A percentile compares a stretch with the other conserved stretches of the same genome.
Conservation (phyloP, 2,797 vertebrate species). For the Pelochelys cantorii region DNA sequence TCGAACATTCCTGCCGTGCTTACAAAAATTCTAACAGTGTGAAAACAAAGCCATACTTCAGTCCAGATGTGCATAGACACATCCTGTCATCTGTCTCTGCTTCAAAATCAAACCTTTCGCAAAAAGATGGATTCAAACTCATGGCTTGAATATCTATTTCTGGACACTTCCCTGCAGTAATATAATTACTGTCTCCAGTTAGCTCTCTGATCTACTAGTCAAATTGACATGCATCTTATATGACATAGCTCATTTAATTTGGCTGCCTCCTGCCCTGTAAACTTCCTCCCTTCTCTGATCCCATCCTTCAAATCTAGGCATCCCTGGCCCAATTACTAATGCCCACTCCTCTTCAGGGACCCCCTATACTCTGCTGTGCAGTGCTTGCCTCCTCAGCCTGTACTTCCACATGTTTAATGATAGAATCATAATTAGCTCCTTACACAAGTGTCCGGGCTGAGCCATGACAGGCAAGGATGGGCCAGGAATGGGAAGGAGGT, state of each 20-base stretch:
- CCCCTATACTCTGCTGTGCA: conserved; percentile 11
- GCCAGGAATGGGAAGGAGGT: background rate
- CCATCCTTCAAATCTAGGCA: conserved; percentile 24
- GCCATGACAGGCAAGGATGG: background rate
- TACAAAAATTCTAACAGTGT: conserved; percentile 22
- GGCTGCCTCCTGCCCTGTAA: conserved; percentile 7
- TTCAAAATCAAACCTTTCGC: background rate
- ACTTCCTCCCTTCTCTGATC: background rate
- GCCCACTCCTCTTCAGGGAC: background rate
- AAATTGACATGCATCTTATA: conserved; percentile 21
- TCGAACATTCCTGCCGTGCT: background rate
- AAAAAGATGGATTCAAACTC: background rate
- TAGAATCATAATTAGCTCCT: conserved; percentile 39
- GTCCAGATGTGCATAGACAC: conserved; percentile 15
- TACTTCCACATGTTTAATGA: conserved; percentile 41
- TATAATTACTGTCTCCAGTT: background rate
- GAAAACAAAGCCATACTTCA: conserved; percentile 27
- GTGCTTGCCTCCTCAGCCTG: conserved; percentile 4
- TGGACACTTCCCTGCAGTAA: background rate
- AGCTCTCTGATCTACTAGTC: conserved; percentile 7
- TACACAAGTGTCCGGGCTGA: conserved; percentile 6
- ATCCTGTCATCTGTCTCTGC: background rate
- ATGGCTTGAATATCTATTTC: background rate
- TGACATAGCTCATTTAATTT: conserved; percentile 33
- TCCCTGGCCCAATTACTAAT: background rate